phyloP scores from a whole-genome alignment of 2,888 invertebrate genomes.

The Spilosoma lubricipeda region DNA sequence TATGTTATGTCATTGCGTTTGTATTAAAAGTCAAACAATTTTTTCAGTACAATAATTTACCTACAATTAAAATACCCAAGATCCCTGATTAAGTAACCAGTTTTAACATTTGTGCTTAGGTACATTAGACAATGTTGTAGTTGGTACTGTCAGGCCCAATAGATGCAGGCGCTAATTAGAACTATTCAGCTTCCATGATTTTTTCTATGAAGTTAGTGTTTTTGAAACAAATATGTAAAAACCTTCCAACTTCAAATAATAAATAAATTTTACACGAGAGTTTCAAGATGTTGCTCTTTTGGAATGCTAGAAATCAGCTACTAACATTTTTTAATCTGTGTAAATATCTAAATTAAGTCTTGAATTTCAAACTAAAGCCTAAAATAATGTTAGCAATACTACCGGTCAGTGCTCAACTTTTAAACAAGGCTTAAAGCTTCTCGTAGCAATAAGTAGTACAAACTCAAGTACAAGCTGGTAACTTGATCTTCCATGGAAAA shows the following conservation, averaged over 20 bases:
- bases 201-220: not conserved
- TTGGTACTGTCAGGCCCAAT: not conserved
- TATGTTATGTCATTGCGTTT: slow-evolving; percentile 24
- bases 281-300: too few species aligned
- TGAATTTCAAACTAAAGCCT: too few species aligned
- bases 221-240: not conserved
- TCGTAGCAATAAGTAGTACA: too few species aligned
- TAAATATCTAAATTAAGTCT: too few species aligned
- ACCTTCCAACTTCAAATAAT: not conserved
- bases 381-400: too few species aligned
- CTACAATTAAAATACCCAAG: not conserved
- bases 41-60: not conserved
- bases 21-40: not conserved
- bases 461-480: too few species aligned
- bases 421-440: too few species aligned
- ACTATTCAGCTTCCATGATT: not conserved
- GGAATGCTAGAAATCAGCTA: too few species aligned
- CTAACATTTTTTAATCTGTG: too few species aligned
- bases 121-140: not conserved
- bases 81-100: not conserved
- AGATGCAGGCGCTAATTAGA: not conserved
- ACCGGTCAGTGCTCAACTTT: too few species aligned
- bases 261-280: not conserved
- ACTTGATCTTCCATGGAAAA: too few species aligned
- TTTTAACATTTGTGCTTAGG: not conserved